Conservation (phyloP, 2,113 vertebrate species). For the Hymenochirus boettgeri region DNA sequence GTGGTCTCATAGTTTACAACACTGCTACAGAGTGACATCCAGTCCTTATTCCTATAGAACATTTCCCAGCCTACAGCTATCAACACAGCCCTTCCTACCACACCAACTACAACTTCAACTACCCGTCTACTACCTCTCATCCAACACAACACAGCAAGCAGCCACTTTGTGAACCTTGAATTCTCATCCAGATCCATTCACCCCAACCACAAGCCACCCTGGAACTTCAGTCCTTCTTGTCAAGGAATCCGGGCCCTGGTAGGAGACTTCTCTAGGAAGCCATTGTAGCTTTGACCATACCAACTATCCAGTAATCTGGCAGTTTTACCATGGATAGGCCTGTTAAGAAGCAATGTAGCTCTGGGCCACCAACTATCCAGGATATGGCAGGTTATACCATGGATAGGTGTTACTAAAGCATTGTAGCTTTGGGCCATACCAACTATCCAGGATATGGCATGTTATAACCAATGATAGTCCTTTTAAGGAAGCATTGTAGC, state of each 20-base stretch:
- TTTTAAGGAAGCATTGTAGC: constrained; percentile 24
- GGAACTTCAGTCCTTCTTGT: constrained; percentile 73
- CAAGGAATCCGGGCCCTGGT: constrained; percentile 96
- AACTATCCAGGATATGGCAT: not conserved
- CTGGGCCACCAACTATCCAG: too few species aligned
- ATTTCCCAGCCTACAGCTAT: constrained; percentile 78
- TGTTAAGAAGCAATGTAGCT: too few species aligned
- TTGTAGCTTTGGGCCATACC: constrained; percentile 31
- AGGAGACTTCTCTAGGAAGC: too few species aligned
- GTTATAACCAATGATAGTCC: too few species aligned
- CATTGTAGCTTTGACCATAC: too few species aligned
- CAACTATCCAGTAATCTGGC: too few species aligned
- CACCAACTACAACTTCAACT: constrained; percentile 82
- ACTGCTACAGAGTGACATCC: constrained; percentile 74
- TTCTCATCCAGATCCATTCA: constrained; percentile 64
- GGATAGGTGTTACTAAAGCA: too few species aligned
- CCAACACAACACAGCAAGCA: constrained; percentile 63
- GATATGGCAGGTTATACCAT: too few species aligned
- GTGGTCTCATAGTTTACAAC: constrained; percentile 81
- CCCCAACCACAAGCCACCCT: constrained; percentile 69
- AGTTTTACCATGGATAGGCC: too few species aligned
- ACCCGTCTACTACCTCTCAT: constrained; percentile 72
- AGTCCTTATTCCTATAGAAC: constrained; percentile 78
- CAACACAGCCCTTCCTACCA: constrained; percentile 78
- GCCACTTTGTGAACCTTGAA: constrained; percentile 84